Percentiles rank a stretch among this genome's conserved stretches.
Conservation (phyloP, 2,797 vertebrate genomes). For the Lycodopsis pacificus region DNA sequence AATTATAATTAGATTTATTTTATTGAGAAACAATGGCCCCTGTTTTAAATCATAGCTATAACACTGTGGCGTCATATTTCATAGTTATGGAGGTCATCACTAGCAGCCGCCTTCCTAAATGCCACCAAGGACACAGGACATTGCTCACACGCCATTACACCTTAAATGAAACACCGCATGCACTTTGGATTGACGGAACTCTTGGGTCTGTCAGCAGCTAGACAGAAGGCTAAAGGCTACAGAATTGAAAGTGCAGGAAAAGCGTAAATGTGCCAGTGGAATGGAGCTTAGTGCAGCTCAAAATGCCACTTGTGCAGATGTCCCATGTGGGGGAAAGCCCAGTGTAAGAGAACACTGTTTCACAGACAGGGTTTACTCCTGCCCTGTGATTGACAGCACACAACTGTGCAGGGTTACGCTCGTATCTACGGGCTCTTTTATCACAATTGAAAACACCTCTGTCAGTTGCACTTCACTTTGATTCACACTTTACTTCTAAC, state of each 20-base stretch:
- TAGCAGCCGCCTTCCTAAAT: slow-evolving; percentile 30
- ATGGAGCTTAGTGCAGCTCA: slow-evolving; percentile 52
- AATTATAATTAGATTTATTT: slow-evolving; percentile 11
- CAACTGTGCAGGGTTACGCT: slow-evolving; percentile 58
- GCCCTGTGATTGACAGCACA: slow-evolving; percentile 58
- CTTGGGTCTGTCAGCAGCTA: slow-evolving; percentile 41
- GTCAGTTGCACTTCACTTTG: slow-evolving; percentile 2
- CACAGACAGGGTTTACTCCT: slow-evolving; percentile 55
- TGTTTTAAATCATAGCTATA: slow-evolving; percentile 31
- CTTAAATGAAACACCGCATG: slow-evolving; percentile 53
- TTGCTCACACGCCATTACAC: slow-evolving; percentile 29
- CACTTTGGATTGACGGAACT: slow-evolving; percentile 38
- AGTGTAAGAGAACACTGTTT: slow-evolving; percentile 63
- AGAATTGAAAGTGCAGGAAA: slow-evolving; percentile 56
- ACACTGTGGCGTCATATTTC: slow-evolving; percentile 39
- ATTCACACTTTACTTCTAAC: slow-evolving; percentile 4
- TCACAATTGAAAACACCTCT: slow-evolving; percentile 27
- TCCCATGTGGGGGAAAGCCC: slow-evolving; percentile 51
- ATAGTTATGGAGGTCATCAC: slow-evolving; percentile 46
- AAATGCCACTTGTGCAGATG: slow-evolving; percentile 71
- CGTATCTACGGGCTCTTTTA: slow-evolving; percentile 8
- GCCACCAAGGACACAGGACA: slow-evolving; percentile 50
- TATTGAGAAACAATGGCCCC: slow-evolving; percentile 28
- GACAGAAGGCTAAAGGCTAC: slow-evolving; percentile 31
- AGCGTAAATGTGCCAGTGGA: slow-evolving; percentile 59